phyloP scores from a whole-genome alignment of 2,888 invertebrate species.

The Eugnorisma glareosa region DNA sequence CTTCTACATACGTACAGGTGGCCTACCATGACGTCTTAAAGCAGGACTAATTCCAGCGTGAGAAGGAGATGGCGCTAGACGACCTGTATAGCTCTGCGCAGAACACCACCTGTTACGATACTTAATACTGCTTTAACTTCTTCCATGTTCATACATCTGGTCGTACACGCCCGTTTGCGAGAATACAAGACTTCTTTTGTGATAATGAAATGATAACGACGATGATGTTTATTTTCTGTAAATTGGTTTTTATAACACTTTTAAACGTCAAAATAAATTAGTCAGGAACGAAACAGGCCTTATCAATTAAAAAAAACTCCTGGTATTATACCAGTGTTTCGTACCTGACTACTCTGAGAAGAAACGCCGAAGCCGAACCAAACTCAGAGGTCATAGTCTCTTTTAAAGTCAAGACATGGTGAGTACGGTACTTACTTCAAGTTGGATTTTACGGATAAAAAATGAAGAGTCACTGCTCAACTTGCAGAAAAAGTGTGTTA shows the following conservation, averaged over 20 bases:
- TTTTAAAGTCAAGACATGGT: background rate
- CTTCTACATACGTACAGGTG: background rate
- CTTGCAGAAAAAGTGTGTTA: slow-evolving; percentile 36
- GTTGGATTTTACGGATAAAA: background rate
- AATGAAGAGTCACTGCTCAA: background rate
- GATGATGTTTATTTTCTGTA: background rate
- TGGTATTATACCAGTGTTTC: too few relatives aligned
- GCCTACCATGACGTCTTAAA: too few relatives aligned
- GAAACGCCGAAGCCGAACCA: background rate
- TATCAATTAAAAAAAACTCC: too few relatives aligned
- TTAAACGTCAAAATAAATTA: background rate
- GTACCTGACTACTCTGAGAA: background rate
- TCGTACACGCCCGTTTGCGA: background rate
- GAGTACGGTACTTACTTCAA: background rate
- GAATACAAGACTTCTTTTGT: background rate
- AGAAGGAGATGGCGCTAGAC: too few relatives aligned
- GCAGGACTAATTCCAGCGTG: too few relatives aligned
- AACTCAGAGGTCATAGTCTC: background rate
- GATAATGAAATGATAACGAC: background rate
- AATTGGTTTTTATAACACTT: background rate
- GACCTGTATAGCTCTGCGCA: too few relatives aligned
- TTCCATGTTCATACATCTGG: background rate
- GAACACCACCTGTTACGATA: background rate
- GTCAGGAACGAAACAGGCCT: too few relatives aligned
- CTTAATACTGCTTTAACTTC: background rate